Base-by-base conservation (phyloP, 1,140 invertebrate genomes). In the Cecropterus lyciades region DNA sequence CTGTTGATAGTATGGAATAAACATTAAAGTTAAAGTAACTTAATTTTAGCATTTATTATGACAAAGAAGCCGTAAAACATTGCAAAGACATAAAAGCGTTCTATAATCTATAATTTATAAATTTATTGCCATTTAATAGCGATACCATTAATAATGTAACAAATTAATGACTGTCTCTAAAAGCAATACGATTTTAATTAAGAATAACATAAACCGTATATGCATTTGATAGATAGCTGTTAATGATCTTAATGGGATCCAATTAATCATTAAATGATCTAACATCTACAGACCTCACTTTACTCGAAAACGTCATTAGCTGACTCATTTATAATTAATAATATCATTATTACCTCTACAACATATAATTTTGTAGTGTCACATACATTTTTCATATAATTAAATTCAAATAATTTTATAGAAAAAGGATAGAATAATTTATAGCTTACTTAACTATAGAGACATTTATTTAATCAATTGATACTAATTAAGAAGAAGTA, bases 201-300 rank as follows among this genome's bases (percentile, higher is more conserved):
- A 8, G 15, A 48, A 24, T 27, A 45, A 14, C 40, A 45, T 27
- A 42, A 45, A 13, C 17, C 13, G 42, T 16, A 7, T n/a, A 56
- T 56, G 11, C 43, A 56, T 56, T 43, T 3, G 40, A 15, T 27
- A 16, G 33, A 65, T 60, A 70, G 15, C 56, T 56, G 49, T 72
- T 68, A 72, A 68, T 68, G 57, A 20, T 37, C 51, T 45, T 45
- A 46, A 53, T 65, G 51, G 33, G 0, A 20, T 55, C 30, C 10
- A 24, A 64, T 65, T 55, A 65, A 65, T 65, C 49, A 65, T 52
- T 52, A 16, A 64, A 52, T 43, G 16, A 64, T 40, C 16, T 64
- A 52, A 42, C n/a, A 51, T 33, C 51, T 37, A 6, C 3, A 40
- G 15, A 37, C 51, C 9, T 9, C 51, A 53, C 51, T 37, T 53